Evolutionary conservation across 2,888 invertebrate species (phyloP), one percentile per base, ranked within the genome.

Genomic region (Chrysina gloriosa): DNA sequence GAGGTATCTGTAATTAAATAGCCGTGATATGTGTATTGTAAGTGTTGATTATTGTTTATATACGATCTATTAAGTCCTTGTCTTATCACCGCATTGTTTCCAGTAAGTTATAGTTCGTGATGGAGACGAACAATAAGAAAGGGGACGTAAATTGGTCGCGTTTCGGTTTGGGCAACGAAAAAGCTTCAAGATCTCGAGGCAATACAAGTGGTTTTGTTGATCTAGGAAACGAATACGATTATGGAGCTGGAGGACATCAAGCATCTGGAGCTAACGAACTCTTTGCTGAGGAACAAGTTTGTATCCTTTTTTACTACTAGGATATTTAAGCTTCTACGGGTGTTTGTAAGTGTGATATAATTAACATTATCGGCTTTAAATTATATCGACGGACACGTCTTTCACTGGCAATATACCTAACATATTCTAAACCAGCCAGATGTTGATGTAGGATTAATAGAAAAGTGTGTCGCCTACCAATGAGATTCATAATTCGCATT

Each of bases 231-330:
- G 90, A 90, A 83, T 89, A 89, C 83, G 89, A 90, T 80, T 91
- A 90, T 83, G 92, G 90, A 69, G 89, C 91, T 65, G 92, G 92
- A 74, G 94, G 94, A 19, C 94, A 94, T 82, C 93, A 93, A 82
- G 91, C 92, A 21, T 92, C 93, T 54, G 93, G 95, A 66, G 92
- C 93, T 21, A 95, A 95, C 83, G 96, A 96, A 84, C 88, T 96
- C 67, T 96, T 95, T 83, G 93, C 94, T 23, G 94, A 95, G 79
- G 94, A 95, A 84, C 94, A 94, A 87, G 96, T 95, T 83, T 25
- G 34, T 56, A 29, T 27, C 65, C 31, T 16, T 11, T 36, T n/a
- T n/a, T n/a, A n/a, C n/a, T n/a, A n/a, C n/a, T n/a, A n/a, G n/a
- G n/a, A n/a, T n/a, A n/a, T n/a, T n/a, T n/a, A n/a, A n/a, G n/a